phyloP scores from a whole-genome alignment of 2,113 vertebrate species.

The Lota lota region DNA sequence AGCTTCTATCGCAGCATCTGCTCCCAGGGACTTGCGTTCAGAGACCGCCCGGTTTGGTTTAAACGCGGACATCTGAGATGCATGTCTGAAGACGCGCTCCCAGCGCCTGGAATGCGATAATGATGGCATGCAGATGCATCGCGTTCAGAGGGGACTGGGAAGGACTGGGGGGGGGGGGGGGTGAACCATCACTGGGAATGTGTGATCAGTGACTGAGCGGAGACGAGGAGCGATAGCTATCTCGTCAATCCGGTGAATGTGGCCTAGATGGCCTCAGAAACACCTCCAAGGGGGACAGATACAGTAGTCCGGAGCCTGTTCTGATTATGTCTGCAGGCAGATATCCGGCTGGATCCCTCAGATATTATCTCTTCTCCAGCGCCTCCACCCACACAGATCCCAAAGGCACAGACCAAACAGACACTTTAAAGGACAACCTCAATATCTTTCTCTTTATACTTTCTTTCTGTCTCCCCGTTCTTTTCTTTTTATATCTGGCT shows the following conservation, averaged over 20 bases:
- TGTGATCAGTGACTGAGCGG: background rate
- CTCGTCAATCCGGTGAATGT: background rate
- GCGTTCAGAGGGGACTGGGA: too few relatives aligned
- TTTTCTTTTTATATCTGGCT: constrained; percentile 13
- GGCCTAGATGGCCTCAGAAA: background rate
- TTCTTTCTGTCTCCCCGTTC: constrained; percentile 7
- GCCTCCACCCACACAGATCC: constrained; percentile 1
- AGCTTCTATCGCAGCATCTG: too few relatives aligned
- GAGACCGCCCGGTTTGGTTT: too few relatives aligned
- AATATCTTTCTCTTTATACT: constrained; percentile 13
- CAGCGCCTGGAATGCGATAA: too few relatives aligned
- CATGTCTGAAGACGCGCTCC: too few relatives aligned
- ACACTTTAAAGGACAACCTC: constrained; percentile 33
- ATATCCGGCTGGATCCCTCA: constrained; percentile 8
- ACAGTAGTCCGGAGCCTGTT: background rate
- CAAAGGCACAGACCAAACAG: constrained; percentile 26
- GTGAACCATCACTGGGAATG: too few relatives aligned
- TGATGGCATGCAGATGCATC: too few relatives aligned
- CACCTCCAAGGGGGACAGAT: background rate
- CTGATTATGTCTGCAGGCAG: constrained; percentile 13
- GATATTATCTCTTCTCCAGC: constrained; percentile 23
- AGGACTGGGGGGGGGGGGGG: too few relatives aligned
- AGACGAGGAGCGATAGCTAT: background rate
- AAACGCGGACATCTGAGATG: too few relatives aligned
- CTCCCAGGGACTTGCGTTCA: too few relatives aligned